phyloP scores from a whole-genome alignment of 1,140 invertebrate genomes.

The Agrypnia vestita region DNA sequence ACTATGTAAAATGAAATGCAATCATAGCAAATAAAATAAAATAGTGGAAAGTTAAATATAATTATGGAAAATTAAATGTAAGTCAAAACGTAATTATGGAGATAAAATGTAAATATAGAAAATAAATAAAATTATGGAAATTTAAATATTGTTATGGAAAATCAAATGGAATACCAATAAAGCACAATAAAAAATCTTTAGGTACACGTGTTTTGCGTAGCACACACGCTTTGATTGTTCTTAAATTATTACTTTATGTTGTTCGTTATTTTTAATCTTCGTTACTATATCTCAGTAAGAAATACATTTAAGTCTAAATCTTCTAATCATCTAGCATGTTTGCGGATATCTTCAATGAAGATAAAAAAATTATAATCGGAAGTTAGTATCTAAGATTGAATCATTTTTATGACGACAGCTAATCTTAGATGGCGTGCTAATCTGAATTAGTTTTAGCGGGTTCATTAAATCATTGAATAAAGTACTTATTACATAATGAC shows the following conservation, averaged over 20 bases:
- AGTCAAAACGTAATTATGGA: too few species aligned
- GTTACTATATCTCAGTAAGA: background rate
- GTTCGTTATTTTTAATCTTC: background rate
- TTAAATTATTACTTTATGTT: background rate
- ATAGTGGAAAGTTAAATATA: slow-evolving; percentile 5
- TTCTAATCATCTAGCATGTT: background rate
- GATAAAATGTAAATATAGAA: too few species aligned
- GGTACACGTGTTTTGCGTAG: slow-evolving; percentile 31
- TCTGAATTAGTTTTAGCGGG: too few species aligned
- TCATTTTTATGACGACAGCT: too few species aligned
- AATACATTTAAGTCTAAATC: background rate
- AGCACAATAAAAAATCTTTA: slow-evolving; percentile 12
- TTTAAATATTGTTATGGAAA: too few species aligned
- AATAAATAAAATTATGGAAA: too few species aligned
- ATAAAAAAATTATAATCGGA: background rate
- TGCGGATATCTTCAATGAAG: background rate
- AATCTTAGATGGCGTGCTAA: too few species aligned
- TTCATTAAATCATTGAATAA: too few species aligned
- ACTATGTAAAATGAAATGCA: background rate
- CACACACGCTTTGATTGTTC: background rate
- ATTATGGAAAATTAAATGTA: slow-evolving; percentile 8
- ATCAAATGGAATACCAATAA: too few species aligned
- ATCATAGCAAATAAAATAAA: too few species aligned
- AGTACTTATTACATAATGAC: too few species aligned
- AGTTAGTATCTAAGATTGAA: too few species aligned